phyloP scores from a whole-genome alignment of 2,888 invertebrate genomes.

The Dorcus parallelipipedus region DNA sequence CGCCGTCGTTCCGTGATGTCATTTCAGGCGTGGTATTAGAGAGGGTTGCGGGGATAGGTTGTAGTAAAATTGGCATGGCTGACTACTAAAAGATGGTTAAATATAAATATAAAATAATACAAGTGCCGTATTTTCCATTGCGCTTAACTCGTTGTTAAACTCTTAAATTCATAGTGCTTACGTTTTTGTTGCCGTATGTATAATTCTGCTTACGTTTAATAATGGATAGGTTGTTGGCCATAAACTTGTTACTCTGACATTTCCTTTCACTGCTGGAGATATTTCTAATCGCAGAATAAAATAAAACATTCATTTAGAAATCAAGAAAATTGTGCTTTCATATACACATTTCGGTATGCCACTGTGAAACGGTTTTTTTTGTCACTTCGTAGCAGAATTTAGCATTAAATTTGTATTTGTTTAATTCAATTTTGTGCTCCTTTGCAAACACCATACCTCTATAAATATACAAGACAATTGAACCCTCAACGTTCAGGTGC shows the following conservation, averaged over 20 bases:
- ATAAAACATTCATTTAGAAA: slow-evolving; percentile 6
- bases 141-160: not conserved
- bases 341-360: too few relatives aligned
- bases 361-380: not conserved
- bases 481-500: slow-evolving; percentile 1
- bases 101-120: slow-evolving; percentile 11
- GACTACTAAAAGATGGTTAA: slow-evolving; percentile 30
- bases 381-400: slow-evolving; percentile 6
- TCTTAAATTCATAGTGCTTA: not conserved
- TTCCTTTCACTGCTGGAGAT: slow-evolving; percentile 37
- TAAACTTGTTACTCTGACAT: slow-evolving; percentile 43
- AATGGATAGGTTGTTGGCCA: slow-evolving; percentile 41
- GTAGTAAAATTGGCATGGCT: slow-evolving; percentile 48
- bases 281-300: slow-evolving; percentile 9
- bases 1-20: slow-evolving; percentile 10
- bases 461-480: slow-evolving; percentile 8
- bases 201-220: slow-evolving; percentile 10
- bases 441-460: slow-evolving; percentile 6
- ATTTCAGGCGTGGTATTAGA: slow-evolving; percentile 24
- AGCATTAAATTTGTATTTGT: slow-evolving; percentile 1
- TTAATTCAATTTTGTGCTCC: not conserved
- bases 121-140: slow-evolving; percentile 1
- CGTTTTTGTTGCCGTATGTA: slow-evolving; percentile 4
- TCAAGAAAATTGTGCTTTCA: slow-evolving; percentile 1
- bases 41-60: slow-evolving; percentile 37